Evolutionary conservation across 2,797 vertebrate species (phyloP), one percentile per base, ranked within the genome.

Genomic region (Darevskia mixta): DNA sequence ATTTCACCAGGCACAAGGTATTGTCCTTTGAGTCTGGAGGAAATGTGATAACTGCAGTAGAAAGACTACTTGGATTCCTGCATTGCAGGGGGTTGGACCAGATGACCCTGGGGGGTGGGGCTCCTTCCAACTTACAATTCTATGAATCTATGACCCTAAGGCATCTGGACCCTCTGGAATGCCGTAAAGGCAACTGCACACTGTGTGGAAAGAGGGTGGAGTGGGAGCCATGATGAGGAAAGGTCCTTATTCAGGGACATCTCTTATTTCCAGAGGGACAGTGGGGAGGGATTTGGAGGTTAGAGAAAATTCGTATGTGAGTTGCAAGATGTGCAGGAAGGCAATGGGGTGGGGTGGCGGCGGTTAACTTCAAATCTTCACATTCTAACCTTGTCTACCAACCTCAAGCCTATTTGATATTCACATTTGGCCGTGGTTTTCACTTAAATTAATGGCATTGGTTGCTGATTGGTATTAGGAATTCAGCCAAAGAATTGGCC

Each of bases 361-460:
- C 80, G n/a, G 49, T 84, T 13, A 9, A 79, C 38, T 41, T 49
- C 23, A 45, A 82, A 32, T 10, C 79, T 66, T 0, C 0, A 49
- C 0, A 0, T 43, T 10, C 38, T n/a, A 78, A 45, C 66, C 20
- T 80, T 38, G 29, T 10, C 69, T 41, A 41, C 29, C 82, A 20
- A 11, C 35, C 73, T 88, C 0, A 0, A 18, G 89, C 76, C 55
- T 92, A n/a, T 87, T 90, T 73, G 49, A 79, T 73, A 85, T 88
- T 89, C 77, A 76, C 1, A 2, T 89, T 87, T 92, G 82, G 9
- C 78, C 87, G 82, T 5, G 72, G 49, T 79, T 78, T 69, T 38
- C 35, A 72, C 85, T 91, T 85, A 76, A 86, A 89, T 90, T 84
- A 89, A 91, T 91, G 73, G 84, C 88, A 75, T 92, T 64, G 49